Evolutionary conservation across 1,140 invertebrate genomes (phyloP), one percentile per base, ranked within the genome.

Genomic region (Oscheius sp.): DNA sequence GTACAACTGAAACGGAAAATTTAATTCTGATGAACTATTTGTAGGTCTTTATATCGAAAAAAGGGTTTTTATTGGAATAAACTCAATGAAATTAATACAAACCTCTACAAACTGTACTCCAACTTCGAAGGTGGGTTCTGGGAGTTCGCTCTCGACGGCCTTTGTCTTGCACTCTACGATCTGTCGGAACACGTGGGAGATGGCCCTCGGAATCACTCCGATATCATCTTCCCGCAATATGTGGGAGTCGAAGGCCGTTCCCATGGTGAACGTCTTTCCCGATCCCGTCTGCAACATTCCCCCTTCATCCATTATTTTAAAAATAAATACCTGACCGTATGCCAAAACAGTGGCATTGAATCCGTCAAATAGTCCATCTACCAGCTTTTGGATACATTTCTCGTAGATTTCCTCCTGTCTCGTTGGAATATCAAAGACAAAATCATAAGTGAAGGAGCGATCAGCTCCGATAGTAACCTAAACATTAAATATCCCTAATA

Each of bases 211-310:
- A 58, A 88, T 85, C 36, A 88, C 87, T 45, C 87, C 87, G 10
- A 84, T 77, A 32, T 84, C 74, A 26, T 82, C 80, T 29, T 84
- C 74, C 4, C 67, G 45, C 29, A 73, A 46, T 0, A 36, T 18
- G 18, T 91, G 90, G 2, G 93, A 88, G 79, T 97, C 94, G 85
- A 97, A 97, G 0, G 93, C 94, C 4, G 95, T 97, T 26, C 96
- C 96, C 96, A 99, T 99, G 0, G 94, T 95, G 84, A 94, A 97
- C 0, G 96, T 99, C 88, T 99, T 99, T 0, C 95, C 96, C 26
- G 92, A 93, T 0, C 94, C 94, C 55, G 94, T 97, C 89, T 94
- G 82, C 58, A 80, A 82, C 68, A 62, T 63, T 61, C 45, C 34
- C 31, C 20, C 31, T 36, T 42, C 55, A 31, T 42, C 32, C 2